These are phyloP conservation scores for Zoanthus sociatus DNA, from an alignment of 92 coral and sea anemone genomes.

Conservation along the genomic window DNA sequence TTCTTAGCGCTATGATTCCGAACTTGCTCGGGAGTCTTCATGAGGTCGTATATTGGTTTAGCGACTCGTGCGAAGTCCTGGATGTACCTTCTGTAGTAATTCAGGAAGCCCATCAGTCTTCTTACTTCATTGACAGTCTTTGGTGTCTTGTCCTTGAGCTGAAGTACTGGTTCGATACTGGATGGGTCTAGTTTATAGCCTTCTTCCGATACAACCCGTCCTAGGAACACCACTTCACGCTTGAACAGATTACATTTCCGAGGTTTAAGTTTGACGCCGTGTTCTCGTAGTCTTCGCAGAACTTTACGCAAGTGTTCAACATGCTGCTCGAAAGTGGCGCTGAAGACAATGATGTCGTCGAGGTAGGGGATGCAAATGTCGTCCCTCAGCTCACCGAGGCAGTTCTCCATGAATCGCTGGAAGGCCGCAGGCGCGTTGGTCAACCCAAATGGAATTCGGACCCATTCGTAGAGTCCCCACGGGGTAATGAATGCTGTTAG, in stretches of 20 bases:
- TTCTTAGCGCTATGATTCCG: no score
- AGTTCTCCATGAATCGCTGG: slow-evolving; percentile 70
- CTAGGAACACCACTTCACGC: slow-evolving; percentile 64
- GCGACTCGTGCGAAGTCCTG: slow-evolving; percentile 53
- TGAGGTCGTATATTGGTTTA: slow-evolving; percentile 60
- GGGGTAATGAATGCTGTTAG: slow-evolving; percentile 70
- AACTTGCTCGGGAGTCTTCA: slow-evolving; percentile 38
- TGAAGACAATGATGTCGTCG: slow-evolving; percentile 61
- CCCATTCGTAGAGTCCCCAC: slow-evolving; percentile 74
- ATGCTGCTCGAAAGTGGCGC: slow-evolving; percentile 65
- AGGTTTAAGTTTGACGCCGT: slow-evolving; percentile 70
- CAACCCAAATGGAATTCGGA: slow-evolving; percentile 70
- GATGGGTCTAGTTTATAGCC: slow-evolving; percentile 62
- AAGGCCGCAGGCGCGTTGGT: slow-evolving; percentile 66
- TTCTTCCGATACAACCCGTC: slow-evolving; percentile 61
- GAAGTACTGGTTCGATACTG: slow-evolving; percentile 57
- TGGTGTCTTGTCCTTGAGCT: slow-evolving; percentile 56
- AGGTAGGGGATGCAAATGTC: slow-evolving; percentile 66
- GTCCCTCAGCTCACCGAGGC: slow-evolving; percentile 53
- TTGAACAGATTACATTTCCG: slow-evolving; percentile 58
- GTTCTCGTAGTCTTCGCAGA: slow-evolving; percentile 49
- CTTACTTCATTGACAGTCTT: slow-evolving; percentile 69
- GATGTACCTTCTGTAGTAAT: slow-evolving; percentile 32
- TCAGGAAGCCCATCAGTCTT: slow-evolving; percentile 70
- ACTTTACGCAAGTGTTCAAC: slow-evolving; percentile 56